Percentiles rank a stretch among this genome's conserved stretches.
phyloP scores from a whole-genome alignment of 2,888 invertebrate species.

The Patella caerulea region DNA sequence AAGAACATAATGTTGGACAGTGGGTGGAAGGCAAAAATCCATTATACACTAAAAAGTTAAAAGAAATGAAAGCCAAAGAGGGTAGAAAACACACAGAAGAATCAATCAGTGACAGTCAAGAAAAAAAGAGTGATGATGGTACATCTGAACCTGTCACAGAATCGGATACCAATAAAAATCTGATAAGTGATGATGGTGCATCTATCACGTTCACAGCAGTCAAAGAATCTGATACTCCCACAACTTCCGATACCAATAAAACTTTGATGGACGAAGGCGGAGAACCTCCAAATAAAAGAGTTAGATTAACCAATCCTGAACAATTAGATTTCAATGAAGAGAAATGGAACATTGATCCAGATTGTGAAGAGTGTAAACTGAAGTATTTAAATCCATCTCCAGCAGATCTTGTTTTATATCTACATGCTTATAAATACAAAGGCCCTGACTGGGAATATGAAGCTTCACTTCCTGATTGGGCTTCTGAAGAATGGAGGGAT shows the following conservation, averaged over 20 bases:
- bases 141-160: slow-evolving; percentile 33
- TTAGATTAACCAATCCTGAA: not conserved
- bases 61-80: slow-evolving; percentile 29
- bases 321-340: slow-evolving; percentile 43
- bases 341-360: slow-evolving; percentile 79
- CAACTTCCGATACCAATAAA: not conserved
- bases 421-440: slow-evolving; percentile 82
- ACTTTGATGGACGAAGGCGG: not conserved
- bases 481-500: slow-evolving; percentile 85
- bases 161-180: slow-evolving; percentile 4
- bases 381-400: slow-evolving; percentile 92
- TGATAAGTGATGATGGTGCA: not conserved
- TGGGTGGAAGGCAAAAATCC: slow-evolving; percentile 78
- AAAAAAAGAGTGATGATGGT: not conserved
- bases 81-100: not conserved
- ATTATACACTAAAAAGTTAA: slow-evolving; percentile 40
- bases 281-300: slow-evolving; percentile 15
- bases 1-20: slow-evolving; percentile 93
- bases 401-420: slow-evolving; percentile 93
- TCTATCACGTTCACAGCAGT: not conserved
- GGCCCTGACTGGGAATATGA: slow-evolving; percentile 96
- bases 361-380: slow-evolving; percentile 94
- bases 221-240: not conserved
- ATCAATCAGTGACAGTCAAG: not conserved
- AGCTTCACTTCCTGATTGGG: slow-evolving; percentile 94